Conservation (phyloP, 2,113 vertebrate genomes). For the Phrynocephalus versicolor region DNA sequence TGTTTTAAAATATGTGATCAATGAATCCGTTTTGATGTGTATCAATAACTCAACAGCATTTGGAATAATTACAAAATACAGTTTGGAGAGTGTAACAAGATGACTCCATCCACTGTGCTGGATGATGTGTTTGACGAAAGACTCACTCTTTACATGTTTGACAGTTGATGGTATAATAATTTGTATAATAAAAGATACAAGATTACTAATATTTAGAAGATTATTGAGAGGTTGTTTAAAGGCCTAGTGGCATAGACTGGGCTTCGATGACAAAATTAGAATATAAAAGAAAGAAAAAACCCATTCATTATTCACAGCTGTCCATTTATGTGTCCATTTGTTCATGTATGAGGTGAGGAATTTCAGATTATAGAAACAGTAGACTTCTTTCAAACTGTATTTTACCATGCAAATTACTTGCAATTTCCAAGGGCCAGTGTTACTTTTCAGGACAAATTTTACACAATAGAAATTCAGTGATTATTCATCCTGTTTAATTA, state of each 20-base stretch:
- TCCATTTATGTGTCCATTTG: conserved; percentile 72
- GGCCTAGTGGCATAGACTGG: conserved; percentile 45
- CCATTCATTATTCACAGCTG: conserved; percentile 57
- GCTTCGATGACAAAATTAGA: conserved; percentile 42
- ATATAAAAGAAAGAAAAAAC: conserved; percentile 57
- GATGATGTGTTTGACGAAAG: conserved; percentile 35
- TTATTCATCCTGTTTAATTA: conserved; percentile 89
- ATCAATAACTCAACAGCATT: conserved; percentile 19
- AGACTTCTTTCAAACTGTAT: conserved; percentile 71
- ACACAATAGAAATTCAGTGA: conserved; percentile 81
- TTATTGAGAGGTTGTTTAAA: conserved; percentile 62
- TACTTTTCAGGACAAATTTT: conserved; percentile 81
- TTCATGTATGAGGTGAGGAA: conserved; percentile 58
- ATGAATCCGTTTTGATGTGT: conserved; percentile 26
- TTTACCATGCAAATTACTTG: conserved; percentile 78
- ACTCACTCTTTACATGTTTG: conserved; percentile 38
- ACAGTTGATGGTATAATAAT: conserved; percentile 52
- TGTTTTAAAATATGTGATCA: not conserved
- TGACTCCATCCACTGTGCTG: conserved; percentile 9
- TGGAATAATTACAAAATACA: conserved; percentile 1
- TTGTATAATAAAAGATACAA: conserved; percentile 53
- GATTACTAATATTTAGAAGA: conserved; percentile 42
- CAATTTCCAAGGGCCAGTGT: conserved; percentile 81
- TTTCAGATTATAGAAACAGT: conserved; percentile 63
- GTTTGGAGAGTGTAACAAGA: not conserved